Evolutionary conservation across 2,888 invertebrate species (phyloP).

Genomic region (Dasypolia templi): DNA sequence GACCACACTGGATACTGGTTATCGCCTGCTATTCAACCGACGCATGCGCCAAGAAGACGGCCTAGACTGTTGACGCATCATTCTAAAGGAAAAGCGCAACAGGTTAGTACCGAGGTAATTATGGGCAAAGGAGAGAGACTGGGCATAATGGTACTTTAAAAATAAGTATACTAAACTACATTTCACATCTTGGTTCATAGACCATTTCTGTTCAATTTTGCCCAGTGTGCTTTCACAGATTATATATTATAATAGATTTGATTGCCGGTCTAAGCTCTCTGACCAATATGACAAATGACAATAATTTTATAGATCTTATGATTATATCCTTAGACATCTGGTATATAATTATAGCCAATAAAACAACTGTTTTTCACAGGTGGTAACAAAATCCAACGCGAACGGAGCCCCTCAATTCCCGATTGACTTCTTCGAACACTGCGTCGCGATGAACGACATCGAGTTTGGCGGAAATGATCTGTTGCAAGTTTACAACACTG

Average conservation of each 20-base stretch:
- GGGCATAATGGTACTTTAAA: background rate
- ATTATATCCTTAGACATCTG: background rate
- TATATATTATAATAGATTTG: background rate
- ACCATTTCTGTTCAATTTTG: background rate
- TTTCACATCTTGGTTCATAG: background rate
- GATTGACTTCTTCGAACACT: slow-evolving; percentile 99
- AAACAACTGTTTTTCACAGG: slow-evolving; percentile 65
- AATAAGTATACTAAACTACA: background rate
- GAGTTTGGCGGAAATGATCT: slow-evolving; percentile 99
- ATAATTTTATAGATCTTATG: background rate
- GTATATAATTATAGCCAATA: background rate
- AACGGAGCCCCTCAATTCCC: slow-evolving; percentile 95
- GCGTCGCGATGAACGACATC: slow-evolving; percentile 96
- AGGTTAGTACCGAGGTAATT: slow-evolving; percentile 70
- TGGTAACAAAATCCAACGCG: slow-evolving; percentile 83
- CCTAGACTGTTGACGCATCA: slow-evolving; percentile 78
- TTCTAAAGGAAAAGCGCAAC: slow-evolving; percentile 81
- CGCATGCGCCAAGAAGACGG: slow-evolving; percentile 83
- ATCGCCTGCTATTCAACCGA: slow-evolving; percentile 90
- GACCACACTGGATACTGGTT: slow-evolving; percentile 94
- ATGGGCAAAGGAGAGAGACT: background rate
- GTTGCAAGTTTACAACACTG: slow-evolving; percentile 97
- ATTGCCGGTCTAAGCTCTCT: background rate
- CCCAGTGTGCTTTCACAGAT: background rate
- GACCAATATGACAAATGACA: background rate